Evolutionary conservation across 2,113 vertebrate species (phyloP), one percentile per base, ranked within the genome.

Genomic region (Pimephales promelas): DNA sequence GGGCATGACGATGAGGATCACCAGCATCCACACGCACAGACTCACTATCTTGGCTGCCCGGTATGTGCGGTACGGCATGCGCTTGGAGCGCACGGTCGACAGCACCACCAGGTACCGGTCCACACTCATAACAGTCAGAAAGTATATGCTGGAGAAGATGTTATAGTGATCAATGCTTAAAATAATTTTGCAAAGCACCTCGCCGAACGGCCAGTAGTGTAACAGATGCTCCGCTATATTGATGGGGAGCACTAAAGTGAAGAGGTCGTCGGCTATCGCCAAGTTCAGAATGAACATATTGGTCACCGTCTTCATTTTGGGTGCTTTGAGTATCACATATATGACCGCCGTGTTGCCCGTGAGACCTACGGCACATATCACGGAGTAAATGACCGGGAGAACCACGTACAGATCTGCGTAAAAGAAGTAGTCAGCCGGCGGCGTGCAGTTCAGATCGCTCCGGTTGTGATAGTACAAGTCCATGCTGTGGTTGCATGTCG

Each of bases 251-350:
- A 97, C 97, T 9, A 97, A 88, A 0, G 95, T 95, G 88, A 97
- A 99, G 74, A 98, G 87, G 78, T 96, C 96, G 0, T 97, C 95
- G 0, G 97, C 95, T 0, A 98, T 93, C 0, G 97, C 96, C 47
- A 97, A 87, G 91, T 97, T 98, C 64, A 98, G 90, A 86, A 96
- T 96, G 88, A 97, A 97, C 95, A 97, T 96, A 8, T 97, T 96
- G 66, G 97, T 97, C 8, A 97, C 96, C 0, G 96, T 97, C 83
- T 96, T 97, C 96, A 97, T 97, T 89, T 96, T 97, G 43, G 97
- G 97, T 0, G 95, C 96, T 88, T 95, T 97, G 62, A 97, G 93
- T 87, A 97, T 96, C 52, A 98, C 95, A 0, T 95, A 97, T 89
- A 97, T 97, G 85, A 98, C 95, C 0, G 96, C 95, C 0, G 94